Conservation (phyloP, 2,888 invertebrate species). For the Phengaris alcon region DNA sequence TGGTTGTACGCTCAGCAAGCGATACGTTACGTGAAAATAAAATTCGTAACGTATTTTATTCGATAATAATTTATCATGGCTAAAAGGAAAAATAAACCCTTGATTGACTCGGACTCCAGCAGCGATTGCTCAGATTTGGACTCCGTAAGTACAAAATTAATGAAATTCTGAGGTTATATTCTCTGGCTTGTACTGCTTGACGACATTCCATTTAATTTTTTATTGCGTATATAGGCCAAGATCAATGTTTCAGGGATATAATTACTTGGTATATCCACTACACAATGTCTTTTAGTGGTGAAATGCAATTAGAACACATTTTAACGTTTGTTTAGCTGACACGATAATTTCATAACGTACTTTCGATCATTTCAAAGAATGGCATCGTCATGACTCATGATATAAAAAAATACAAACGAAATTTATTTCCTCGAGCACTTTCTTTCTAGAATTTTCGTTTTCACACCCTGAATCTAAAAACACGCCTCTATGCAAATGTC, state of each 20-base stretch:
- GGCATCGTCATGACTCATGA: conserved; percentile 20
- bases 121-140: conserved; percentile 90
- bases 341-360: not conserved
- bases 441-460: not conserved
- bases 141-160: conserved; percentile 82
- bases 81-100: conserved; percentile 89
- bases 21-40: conserved; percentile 43
- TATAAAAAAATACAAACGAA: not conserved
- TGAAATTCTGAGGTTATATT: conserved; percentile 56
- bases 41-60: conserved; percentile 39
- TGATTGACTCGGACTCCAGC: conserved; percentile 91
- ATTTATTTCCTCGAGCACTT: not conserved
- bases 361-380: conserved; percentile 11
- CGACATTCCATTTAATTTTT: conserved; percentile 62
- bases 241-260: conserved; percentile 59
- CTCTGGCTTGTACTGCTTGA: conserved; percentile 50
- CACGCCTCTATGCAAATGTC: not conserved
- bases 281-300: not conserved
- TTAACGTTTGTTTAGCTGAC: conserved; percentile 7
- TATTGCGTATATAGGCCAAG: conserved; percentile 68
- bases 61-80: conserved; percentile 78
- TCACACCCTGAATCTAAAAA: not conserved
- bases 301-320: not conserved
- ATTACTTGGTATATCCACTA: conserved; percentile 46
- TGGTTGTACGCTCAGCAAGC: conserved; percentile 26